phyloP scores from a whole-genome alignment of 2,797 vertebrate genomes.

The Meriones psammophilus region DNA sequence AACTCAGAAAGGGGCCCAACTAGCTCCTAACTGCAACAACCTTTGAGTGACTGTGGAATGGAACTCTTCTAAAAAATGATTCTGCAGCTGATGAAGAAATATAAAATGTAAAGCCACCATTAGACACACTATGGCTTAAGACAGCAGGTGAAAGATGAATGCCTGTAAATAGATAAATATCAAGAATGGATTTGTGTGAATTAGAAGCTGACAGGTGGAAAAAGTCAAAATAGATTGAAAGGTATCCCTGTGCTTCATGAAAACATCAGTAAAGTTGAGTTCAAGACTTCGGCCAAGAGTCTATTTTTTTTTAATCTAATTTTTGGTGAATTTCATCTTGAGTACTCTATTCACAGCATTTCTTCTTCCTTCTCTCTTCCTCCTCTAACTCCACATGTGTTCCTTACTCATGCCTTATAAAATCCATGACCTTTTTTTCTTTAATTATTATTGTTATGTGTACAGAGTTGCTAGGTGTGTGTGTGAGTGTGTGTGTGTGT shows the following conservation, averaged over 20 bases:
- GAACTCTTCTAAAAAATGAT: constrained; percentile 18
- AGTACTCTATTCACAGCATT: background rate
- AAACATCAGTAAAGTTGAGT: constrained; percentile 1
- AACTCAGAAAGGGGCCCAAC: background rate
- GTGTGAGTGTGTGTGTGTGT: background rate
- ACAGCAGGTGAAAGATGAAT: background rate
- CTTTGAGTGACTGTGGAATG: background rate
- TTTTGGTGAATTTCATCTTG: too few species aligned
- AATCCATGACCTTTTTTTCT: background rate
- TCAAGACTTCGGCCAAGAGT: background rate
- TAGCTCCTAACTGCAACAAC: background rate
- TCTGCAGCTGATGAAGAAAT: background rate
- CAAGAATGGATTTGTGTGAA: background rate
- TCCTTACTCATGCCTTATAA: background rate
- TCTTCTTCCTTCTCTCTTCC: background rate
- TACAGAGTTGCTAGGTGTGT: background rate
- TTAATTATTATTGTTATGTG: background rate
- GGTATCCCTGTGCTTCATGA: fast-evolving
- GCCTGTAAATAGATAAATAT: background rate
- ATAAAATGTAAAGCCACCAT: background rate
- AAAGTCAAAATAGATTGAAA: background rate
- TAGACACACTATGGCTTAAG: background rate
- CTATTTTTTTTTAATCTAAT: background rate
- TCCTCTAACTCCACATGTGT: background rate
- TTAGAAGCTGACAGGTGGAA: background rate